phyloP scores from a whole-genome alignment of 1,140 invertebrate genomes.

The Acromyrmex charruanus region DNA sequence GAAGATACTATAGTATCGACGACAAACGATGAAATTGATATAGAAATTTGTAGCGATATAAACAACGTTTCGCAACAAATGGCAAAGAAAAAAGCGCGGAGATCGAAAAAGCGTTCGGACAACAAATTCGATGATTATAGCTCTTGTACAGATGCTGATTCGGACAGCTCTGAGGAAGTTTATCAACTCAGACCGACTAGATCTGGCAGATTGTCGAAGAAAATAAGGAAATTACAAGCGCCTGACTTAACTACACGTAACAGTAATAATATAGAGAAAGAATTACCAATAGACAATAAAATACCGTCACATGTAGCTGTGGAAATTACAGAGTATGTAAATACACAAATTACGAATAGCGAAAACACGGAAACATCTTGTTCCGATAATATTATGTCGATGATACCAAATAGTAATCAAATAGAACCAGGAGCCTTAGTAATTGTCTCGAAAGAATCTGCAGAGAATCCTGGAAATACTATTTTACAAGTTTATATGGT shows the following conservation, averaged over 20 bases:
- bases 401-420: constrained; percentile 77
- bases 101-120: constrained; percentile 40
- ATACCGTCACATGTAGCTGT: constrained; percentile 18
- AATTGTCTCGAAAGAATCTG: constrained; percentile 82
- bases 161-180: constrained; percentile 79
- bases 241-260: constrained; percentile 78
- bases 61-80: constrained; percentile 12
- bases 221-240: constrained; percentile 77
- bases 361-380: constrained; percentile 19
- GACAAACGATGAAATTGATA: constrained; percentile 2
- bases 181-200: constrained; percentile 82
- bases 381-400: constrained; percentile 64
- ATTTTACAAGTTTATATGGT: constrained; percentile 85
- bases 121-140: constrained; percentile 29
- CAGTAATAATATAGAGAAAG: constrained; percentile 3
- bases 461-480: constrained; percentile 82
- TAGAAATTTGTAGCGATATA: constrained; percentile 10
- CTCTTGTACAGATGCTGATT: constrained; percentile 51
- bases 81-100: constrained; percentile 38
- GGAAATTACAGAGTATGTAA: constrained; percentile 16
- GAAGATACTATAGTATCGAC: constrained; percentile 49
- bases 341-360: not conserved
- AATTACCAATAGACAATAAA: constrained; percentile 41
- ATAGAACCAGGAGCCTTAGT: constrained; percentile 84
- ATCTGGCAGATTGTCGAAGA: constrained; percentile 81